Base-by-base conservation (phyloP, 92 coral and sea anemone species). In the Bergia puertoricense region DNA sequence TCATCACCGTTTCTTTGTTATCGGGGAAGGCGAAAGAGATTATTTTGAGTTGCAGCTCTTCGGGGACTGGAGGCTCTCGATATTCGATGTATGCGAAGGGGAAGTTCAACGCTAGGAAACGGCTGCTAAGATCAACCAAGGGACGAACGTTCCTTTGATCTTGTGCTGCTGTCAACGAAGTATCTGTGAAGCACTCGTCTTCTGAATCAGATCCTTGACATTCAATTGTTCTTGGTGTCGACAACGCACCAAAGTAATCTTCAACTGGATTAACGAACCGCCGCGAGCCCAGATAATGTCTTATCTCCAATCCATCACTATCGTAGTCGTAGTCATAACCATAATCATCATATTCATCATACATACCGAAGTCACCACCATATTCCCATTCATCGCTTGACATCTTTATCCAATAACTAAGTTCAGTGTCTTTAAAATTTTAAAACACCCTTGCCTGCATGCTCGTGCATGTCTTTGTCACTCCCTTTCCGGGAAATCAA, bases 31-130 rank as follows among this genome's bases (percentile, higher is more conserved):
- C 92, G 57, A 89, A 90, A 42, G 85, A 88, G 38, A 96, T 94
- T 23, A 96, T 88, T 67, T 92, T 96, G 59, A 96, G 80, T 85
- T 96, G 98, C 46, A 96, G 77, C 76, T 94, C 94, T 78, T 96
- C 98, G 43, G 98, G 96, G 11, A 96, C 82, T 16, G 98, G 98
- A 11, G 98, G 98, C 41, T 71, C 56, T 67, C 98, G 88, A 80
- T 94, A 93, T 90, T 96, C 96, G 39, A 96, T 86, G 76, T 90
- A 96, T 13, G 94, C 98, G 86, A 96, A 96, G 23, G 98, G 98
- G 79, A 94, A 96, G 48, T 85, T 92, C 54, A 90, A 45, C 0
- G 98, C 96, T 76, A 96, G 77, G 79, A 91, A 88, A 46, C 86
- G 89, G 59, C 94, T 81, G 54, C 98, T 94, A 62, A 84, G 67